phyloP scores from a whole-genome alignment of 1,140 invertebrate species.

The Acromyrmex charruanus region DNA sequence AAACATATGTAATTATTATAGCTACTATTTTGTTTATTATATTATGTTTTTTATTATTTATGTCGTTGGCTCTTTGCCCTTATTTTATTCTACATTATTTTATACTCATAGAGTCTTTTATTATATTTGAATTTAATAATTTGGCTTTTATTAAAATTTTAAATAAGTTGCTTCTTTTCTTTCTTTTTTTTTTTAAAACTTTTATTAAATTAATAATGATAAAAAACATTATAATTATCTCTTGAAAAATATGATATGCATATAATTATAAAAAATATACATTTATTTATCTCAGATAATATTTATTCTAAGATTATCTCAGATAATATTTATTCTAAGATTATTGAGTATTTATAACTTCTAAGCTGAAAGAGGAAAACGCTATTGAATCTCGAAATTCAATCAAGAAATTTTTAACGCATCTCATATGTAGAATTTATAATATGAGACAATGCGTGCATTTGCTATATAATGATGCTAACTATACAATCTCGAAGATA shows the following conservation, averaged over 20 bases:
- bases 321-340: neutral
- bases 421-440: neutral
- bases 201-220: neutral
- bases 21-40: too few relatives aligned
- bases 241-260: neutral
- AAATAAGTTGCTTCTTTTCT: neutral
- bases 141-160: neutral
- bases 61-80: too few relatives aligned
- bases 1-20: too few relatives aligned
- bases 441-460: neutral
- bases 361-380: neutral
- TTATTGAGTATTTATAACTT: neutral
- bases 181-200: neutral
- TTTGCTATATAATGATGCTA: neutral
- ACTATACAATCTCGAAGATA: neutral
- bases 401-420: conserved; percentile 14
- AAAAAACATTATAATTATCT: neutral
- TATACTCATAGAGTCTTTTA: too few relatives aligned
- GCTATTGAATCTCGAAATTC: neutral
- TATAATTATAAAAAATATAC: conserved; percentile 1
- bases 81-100: too few relatives aligned
- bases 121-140: too few relatives aligned
- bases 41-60: too few relatives aligned
- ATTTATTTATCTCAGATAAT: neutral
- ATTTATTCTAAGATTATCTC: neutral